Percentiles rank a stretch among this genome's conserved stretches.
These are phyloP conservation scores for Pangasius djambal DNA, from an alignment of 2,797 vertebrate genomes.

Conservation along the genomic window DNA sequence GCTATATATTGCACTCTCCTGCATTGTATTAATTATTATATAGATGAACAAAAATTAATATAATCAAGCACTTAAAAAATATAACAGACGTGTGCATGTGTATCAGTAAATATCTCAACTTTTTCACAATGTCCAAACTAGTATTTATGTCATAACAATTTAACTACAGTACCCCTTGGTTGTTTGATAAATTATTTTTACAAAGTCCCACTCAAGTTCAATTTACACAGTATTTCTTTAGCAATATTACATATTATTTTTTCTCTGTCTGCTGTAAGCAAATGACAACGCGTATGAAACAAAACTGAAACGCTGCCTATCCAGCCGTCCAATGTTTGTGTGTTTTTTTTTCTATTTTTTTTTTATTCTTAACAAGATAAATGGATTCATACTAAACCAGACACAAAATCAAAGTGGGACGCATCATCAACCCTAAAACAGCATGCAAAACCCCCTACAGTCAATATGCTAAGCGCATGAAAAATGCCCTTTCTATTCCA, in stretches of 20 bases:
- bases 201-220: neutral
- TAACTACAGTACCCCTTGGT: neutral
- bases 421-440: conserved; percentile 48
- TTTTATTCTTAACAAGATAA: conserved; percentile 43
- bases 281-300: conserved; percentile 10
- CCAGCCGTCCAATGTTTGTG: neutral
- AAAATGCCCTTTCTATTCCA: conserved; percentile 33
- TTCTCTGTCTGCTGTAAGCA: neutral
- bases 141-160: neutral
- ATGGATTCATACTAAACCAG: conserved; percentile 43
- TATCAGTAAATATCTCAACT: neutral
- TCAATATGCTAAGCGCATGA: conserved; percentile 44
- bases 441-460: conserved; percentile 39
- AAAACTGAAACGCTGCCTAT: neutral
- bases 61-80: neutral
- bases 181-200: conserved; percentile 19
- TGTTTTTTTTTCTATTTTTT: neutral
- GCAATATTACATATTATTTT: neutral
- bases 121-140: neutral
- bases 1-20: neutral
- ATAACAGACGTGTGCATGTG: no score
- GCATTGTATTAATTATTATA: neutral
- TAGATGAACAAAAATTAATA: conserved; percentile 12
- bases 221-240: conserved; percentile 8
- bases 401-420: conserved; percentile 50